A percentile compares a stretch with the other conserved stretches of the same genome.
phyloP scores from a whole-genome alignment of 2,113 vertebrate genomes.

The Ancistrus triradiatus region DNA sequence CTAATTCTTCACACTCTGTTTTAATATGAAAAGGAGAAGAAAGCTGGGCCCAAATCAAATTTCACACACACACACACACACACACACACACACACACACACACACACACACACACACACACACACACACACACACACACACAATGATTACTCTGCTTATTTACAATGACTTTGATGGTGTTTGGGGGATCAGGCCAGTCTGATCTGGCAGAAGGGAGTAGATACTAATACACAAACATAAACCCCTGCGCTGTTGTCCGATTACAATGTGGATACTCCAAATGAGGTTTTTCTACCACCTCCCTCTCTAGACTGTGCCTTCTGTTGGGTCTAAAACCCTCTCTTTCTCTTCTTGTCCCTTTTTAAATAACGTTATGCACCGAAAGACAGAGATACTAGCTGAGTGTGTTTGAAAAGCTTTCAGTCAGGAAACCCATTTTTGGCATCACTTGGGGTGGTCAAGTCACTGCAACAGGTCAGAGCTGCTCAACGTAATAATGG shows the following conservation, averaged over 20 bases:
- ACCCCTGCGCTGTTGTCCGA: conserved; percentile 26
- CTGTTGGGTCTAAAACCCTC: conserved; percentile 12
- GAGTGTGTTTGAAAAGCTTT: conserved; percentile 72
- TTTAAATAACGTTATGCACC: conserved; percentile 9
- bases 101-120: conserved; percentile 20
- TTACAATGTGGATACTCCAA: conserved; percentile 35
- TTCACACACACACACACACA: neutral
- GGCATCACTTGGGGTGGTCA: conserved; percentile 44
- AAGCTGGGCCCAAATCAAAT: too few relatives aligned
- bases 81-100: conserved; percentile 18
- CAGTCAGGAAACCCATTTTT: conserved; percentile 67
- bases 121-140: neutral
- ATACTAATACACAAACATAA: conserved; percentile 31
- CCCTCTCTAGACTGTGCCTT: conserved; percentile 5
- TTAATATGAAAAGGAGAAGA: too few relatives aligned
- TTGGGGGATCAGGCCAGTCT: conserved; percentile 23
- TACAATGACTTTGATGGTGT: conserved; percentile 27
- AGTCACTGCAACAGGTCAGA: conserved; percentile 56
- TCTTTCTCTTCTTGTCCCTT: conserved; percentile 23
- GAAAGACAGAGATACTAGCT: conserved; percentile 45
- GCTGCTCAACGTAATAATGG: conserved; percentile 61
- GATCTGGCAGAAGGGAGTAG: conserved; percentile 28
- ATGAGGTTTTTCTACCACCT: conserved; percentile 9
- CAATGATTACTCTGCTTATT: conserved; percentile 14
- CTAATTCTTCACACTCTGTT: too few relatives aligned